Evolutionary conservation across 2,113 vertebrate genomes (phyloP).

Genomic region (Eolophus roseicapilla): DNA sequence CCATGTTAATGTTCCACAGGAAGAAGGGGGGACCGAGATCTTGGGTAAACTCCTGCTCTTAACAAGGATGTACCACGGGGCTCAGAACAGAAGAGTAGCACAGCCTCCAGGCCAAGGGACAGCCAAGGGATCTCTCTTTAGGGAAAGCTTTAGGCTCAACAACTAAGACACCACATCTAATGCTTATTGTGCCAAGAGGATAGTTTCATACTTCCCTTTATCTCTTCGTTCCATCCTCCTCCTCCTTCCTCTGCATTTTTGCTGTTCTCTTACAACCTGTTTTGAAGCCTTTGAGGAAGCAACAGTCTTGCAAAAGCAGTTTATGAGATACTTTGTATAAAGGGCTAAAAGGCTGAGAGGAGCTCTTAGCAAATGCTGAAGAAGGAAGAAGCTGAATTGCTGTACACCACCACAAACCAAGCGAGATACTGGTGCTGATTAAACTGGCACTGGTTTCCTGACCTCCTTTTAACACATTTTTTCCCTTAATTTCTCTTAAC

Average conservation of each 20-base stretch:
- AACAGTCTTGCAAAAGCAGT: neutral
- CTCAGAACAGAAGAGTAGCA: neutral
- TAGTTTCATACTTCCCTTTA: neutral
- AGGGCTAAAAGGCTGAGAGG: neutral
- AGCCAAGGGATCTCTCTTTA: rapidly evolving
- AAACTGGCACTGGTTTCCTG: neutral
- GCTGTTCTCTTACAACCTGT: neutral
- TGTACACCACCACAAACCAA: neutral
- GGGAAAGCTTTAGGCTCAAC: neutral
- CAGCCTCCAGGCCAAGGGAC: neutral
- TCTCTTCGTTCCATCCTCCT: neutral
- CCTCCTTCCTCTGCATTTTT: neutral
- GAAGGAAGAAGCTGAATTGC: neutral
- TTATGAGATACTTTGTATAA: neutral
- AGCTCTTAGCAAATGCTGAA: neutral
- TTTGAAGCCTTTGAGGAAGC: neutral
- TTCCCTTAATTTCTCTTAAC: neutral
- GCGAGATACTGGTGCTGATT: neutral
- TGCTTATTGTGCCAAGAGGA: neutral
- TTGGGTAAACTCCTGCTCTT: neutral
- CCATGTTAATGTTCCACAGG: rapidly evolving
- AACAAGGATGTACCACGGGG: neutral
- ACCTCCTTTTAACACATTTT: neutral
- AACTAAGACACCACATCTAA: neutral
- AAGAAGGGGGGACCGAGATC: rapidly evolving